Conservation (phyloP, 1,140 invertebrate species). For the Zaprionus ornatus region DNA sequence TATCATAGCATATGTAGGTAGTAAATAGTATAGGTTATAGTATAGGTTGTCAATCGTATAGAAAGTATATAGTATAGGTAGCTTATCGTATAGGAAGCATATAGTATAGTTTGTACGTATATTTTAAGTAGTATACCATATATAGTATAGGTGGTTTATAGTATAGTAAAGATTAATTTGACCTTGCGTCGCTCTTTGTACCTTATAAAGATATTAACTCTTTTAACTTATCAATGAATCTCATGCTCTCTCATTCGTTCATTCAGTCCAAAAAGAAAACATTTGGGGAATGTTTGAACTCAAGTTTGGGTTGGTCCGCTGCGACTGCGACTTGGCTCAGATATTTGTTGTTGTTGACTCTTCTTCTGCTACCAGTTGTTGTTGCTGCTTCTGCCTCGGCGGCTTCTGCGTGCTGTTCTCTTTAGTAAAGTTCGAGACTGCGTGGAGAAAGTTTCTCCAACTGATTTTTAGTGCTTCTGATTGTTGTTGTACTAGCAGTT, state of each 20-base stretch:
- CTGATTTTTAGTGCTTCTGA: conserved; percentile 52
- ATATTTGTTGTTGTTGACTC: not conserved
- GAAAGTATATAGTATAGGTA: no score
- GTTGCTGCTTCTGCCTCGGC: conserved; percentile 2
- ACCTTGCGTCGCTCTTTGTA: not conserved
- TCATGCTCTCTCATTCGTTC: not conserved
- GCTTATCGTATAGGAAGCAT: no score
- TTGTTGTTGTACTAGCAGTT: conserved; percentile 36
- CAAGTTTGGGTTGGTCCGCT: conserved; percentile 36
- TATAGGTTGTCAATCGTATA: no score
- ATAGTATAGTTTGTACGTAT: no score
- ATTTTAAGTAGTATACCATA: no score
- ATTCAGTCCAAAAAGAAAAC: conserved; percentile 4
- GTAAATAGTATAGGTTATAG: no score
- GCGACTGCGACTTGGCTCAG: conserved; percentile 38
- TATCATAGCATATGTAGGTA: no score
- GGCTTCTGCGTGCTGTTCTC: conserved; percentile 51
- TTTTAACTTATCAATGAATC: not conserved
- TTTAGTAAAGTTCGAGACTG: conserved; percentile 54
- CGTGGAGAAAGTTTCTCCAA: conserved; percentile 72
- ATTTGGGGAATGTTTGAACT: conserved; percentile 16
- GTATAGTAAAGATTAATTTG: not conserved
- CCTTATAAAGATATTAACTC: not conserved
- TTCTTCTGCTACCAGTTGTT: not conserved
- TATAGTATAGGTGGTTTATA: no score